These are phyloP conservation scores for Lamellibrachia luymesi DNA, from an alignment of 1,140 invertebrate species.

Conservation along the genomic window DNA sequence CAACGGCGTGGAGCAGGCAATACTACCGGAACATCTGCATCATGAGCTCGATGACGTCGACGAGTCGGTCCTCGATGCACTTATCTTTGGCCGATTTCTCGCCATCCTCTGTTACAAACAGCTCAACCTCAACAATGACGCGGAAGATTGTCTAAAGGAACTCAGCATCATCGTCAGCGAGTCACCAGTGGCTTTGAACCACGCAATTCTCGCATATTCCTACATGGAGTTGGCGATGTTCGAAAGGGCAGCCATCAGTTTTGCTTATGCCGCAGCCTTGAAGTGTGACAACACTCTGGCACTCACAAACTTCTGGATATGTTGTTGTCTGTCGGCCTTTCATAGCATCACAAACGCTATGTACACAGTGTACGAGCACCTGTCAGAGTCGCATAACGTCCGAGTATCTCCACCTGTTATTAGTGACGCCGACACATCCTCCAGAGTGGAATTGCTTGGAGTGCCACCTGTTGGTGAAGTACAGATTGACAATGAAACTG, in stretches of 20 bases:
- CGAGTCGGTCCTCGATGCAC: slow-evolving; percentile 14
- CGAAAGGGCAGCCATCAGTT: slow-evolving; percentile 19
- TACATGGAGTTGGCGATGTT: slow-evolving; percentile 25
- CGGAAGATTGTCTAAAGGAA: slow-evolving; percentile 19
- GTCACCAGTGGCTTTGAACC: slow-evolving; percentile 15
- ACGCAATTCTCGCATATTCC: slow-evolving; percentile 22
- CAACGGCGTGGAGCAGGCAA: slow-evolving; percentile 29
- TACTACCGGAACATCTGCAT: slow-evolving; percentile 28
- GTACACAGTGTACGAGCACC: not conserved
- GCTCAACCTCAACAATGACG: slow-evolving; percentile 21
- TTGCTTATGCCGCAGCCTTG: slow-evolving; percentile 5
- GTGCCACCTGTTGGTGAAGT: not conserved
- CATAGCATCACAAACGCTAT: not conserved
- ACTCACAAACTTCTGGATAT: slow-evolving; percentile 12
- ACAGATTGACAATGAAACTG: not conserved
- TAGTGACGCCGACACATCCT: not conserved
- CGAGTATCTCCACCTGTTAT: no score
- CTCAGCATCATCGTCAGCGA: not conserved
- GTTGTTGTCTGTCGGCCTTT: slow-evolving; percentile 9
- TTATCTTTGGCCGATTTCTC: slow-evolving; percentile 24
- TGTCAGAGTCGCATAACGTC: no score
- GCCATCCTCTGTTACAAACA: slow-evolving; percentile 27
- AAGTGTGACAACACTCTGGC: not conserved
- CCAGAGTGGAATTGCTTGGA: not conserved
- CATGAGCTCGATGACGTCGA: slow-evolving; percentile 24